phyloP scores from a whole-genome alignment of 2,888 invertebrate genomes.

The Protonemura montana region DNA sequence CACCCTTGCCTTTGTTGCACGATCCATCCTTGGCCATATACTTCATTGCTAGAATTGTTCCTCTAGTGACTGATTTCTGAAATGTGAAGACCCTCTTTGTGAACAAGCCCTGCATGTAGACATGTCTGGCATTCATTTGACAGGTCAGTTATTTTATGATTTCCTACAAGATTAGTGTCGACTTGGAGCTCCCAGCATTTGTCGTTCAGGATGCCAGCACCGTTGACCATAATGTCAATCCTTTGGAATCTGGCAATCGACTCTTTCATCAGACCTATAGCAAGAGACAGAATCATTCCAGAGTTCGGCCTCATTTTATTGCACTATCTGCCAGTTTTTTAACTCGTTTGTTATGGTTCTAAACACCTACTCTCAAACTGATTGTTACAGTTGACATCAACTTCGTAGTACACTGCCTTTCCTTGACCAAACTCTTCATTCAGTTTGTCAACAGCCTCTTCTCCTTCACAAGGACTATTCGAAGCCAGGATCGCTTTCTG shows the following conservation, averaged over 20 bases:
- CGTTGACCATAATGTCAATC: slow-evolving; percentile 55
- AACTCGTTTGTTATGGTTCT: too few species aligned
- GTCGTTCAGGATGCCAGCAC: slow-evolving; percentile 59
- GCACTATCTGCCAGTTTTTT: too few species aligned
- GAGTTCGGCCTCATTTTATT: too few species aligned
- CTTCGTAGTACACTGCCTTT: slow-evolving; percentile 61
- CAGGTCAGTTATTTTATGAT: background rate
- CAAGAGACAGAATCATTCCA: too few species aligned
- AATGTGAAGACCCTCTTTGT: background rate
- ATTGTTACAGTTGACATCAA: slow-evolving; percentile 61
- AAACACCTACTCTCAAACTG: slow-evolving; percentile 61
- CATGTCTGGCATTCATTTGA: too few species aligned
- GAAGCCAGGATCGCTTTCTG: slow-evolving; percentile 58
- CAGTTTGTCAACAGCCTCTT: slow-evolving; percentile 59
- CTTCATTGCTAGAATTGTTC: slow-evolving; percentile 57
- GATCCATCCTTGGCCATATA: slow-evolving; percentile 56
- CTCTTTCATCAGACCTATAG: slow-evolving; percentile 22
- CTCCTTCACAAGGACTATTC: slow-evolving; percentile 57
- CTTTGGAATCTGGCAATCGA: slow-evolving; percentile 48
- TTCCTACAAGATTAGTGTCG: slow-evolving; percentile 58
- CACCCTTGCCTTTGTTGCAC: slow-evolving; percentile 57
- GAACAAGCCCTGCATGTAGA: too few species aligned
- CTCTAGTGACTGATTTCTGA: slow-evolving; percentile 53
- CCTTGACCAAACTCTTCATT: slow-evolving; percentile 60
- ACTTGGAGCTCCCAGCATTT: slow-evolving; percentile 54